These are phyloP conservation scores for Lontra canadensis DNA, from an alignment of 2,113 vertebrate genomes.

Conservation along the genomic window DNA sequence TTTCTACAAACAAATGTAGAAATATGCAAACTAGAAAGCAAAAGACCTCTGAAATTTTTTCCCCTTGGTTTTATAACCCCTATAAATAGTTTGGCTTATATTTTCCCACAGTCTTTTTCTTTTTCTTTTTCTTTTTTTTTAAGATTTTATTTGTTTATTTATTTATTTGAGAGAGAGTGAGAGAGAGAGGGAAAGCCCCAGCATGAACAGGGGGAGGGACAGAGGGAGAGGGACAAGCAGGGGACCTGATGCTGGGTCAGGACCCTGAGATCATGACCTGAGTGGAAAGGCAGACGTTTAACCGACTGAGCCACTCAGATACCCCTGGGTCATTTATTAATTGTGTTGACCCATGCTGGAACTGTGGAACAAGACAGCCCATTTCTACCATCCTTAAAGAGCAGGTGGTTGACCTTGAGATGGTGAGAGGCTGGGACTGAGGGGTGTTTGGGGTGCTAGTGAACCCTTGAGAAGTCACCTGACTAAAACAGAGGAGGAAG, in stretches of 20 bases:
- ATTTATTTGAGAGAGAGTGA: background rate
- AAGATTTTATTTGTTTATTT: background rate
- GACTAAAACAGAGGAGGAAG: too few species aligned
- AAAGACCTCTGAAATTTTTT: background rate
- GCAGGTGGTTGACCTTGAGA: background rate
- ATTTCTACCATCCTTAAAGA: background rate
- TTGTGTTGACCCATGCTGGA: background rate
- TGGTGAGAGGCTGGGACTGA: fast-evolving
- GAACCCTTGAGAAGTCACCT: background rate
- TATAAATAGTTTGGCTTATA: background rate
- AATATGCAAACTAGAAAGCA: background rate
- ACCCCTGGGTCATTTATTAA: background rate
- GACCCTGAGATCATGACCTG: background rate
- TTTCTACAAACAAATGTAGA: background rate
- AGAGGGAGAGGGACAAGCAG: background rate
- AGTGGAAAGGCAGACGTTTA: background rate
- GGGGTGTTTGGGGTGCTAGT: background rate
- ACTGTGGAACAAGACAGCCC: background rate
- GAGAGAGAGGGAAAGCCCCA: background rate
- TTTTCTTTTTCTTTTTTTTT: too few species aligned
- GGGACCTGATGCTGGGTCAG: background rate
- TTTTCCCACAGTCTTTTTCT: background rate
- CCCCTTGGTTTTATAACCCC: background rate
- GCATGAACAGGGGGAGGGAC: background rate
- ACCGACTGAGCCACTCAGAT: background rate